Base-by-base conservation (phyloP, 2,888 invertebrate species). In the Antitype chi region DNA sequence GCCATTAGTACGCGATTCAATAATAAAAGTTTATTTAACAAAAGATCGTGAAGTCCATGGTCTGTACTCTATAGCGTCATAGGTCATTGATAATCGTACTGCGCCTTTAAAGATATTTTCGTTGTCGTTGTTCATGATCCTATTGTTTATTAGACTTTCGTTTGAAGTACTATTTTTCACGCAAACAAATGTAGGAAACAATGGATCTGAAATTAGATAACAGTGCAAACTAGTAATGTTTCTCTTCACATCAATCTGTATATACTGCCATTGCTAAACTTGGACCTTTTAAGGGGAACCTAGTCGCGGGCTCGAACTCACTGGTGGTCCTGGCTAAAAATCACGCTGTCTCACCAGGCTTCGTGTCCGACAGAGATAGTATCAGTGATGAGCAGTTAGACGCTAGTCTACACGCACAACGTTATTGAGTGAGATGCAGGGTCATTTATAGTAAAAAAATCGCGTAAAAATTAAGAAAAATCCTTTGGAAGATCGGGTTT, bases 81-180 rank as follows among this genome's bases (percentile, higher is more conserved):
- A 87, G 80, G 75, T 85, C 78, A 82, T 80, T 73, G 62, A 62
- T 68, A 72, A 79, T 32, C 60, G 53, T 68, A 77, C 57, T 74
- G 64, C 70, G 49, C 52, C 25, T 69, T 13, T 23, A 60, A 70
- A 43, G 13, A 62, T 70, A 66, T 70, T 80, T 77, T 62, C 59
- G 38, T 57, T 47, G 20, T 63, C 66, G 64, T 68, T 62, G 55
- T 62, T 63, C 17, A 49, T 53, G 52, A 25, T 67, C 5, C 8
- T 23, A 63, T 70, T 63, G 32, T 62, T 79, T 76, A 38, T 20
- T 38, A 7, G 0, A n/a, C 15, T 71, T 72, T 60, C 23, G 52
- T 57, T 80, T 47, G 15, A 62, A 55, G 4, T 62, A 28, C 2
- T 20, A 38, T 23, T 68, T 68, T 78, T 76, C 43, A 53, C 43